Evolutionary conservation across 2,113 vertebrate genomes (phyloP).

Genomic region (Leptobrachium leishanense): DNA sequence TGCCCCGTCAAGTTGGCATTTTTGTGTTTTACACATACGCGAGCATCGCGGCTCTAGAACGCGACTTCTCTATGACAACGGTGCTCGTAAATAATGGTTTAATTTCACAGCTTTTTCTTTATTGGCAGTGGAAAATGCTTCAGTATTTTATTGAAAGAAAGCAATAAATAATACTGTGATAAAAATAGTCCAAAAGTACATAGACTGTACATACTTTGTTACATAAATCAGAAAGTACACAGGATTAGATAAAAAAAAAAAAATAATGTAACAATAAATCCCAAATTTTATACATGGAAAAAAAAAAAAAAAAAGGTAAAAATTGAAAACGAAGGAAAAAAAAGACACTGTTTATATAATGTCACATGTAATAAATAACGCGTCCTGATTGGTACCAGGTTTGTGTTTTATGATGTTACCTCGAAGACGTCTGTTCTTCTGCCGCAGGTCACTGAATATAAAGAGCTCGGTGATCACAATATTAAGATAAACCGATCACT

Average conservation of each 20-base stretch:
- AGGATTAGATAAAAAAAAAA: slow-evolving; percentile 72
- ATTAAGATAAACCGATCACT: slow-evolving; percentile 47
- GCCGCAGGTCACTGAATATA: slow-evolving; percentile 57
- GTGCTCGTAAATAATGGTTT: neutral
- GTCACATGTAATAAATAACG: slow-evolving; percentile 69
- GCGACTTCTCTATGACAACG: no score
- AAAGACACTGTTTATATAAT: slow-evolving; percentile 61
- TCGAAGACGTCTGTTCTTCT: slow-evolving; percentile 55
- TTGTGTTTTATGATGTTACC: slow-evolving; percentile 56
- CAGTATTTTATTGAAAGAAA: slow-evolving; percentile 98
- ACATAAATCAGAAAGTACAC: slow-evolving; percentile 79
- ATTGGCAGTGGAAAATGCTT: slow-evolving; percentile 93
- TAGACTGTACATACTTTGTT: slow-evolving; percentile 96
- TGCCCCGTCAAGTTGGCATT: no score
- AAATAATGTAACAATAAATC: slow-evolving; percentile 76
- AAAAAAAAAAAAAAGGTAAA: slow-evolving; percentile 61
- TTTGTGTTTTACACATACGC: no score
- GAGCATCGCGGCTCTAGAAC: no score
- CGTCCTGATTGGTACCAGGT: slow-evolving; percentile 56
- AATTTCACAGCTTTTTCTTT: slow-evolving; percentile 57
- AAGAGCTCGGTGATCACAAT: slow-evolving; percentile 45
- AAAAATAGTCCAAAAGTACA: slow-evolving; percentile 97
- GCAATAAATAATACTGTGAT: slow-evolving; percentile 99
- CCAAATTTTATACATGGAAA: slow-evolving; percentile 69
- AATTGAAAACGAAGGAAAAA: slow-evolving; percentile 30